Base-by-base conservation (phyloP, 2,888 invertebrate species). In the Phengaris arion region DNA sequence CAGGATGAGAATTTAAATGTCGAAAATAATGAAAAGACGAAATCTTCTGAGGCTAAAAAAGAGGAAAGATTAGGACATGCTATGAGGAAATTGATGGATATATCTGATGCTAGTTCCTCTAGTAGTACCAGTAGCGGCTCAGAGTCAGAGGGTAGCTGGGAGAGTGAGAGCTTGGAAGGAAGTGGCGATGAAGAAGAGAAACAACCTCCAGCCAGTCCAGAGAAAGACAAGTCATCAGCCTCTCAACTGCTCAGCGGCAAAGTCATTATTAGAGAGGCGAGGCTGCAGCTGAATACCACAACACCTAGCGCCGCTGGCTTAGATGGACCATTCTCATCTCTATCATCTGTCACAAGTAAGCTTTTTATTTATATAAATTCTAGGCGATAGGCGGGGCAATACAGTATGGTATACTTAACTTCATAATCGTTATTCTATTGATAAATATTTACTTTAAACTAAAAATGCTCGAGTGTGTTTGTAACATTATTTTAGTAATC, bases 211-310 rank as follows among this genome's bases (percentile, higher is more conserved):
- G 89, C 92, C 69, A 94, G 91, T 80, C 92, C 92, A 74, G 93
- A 92, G 79, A 91, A 91, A 81, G 93, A 93, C 73, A 93, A 93
- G 77, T 82, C 89, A 22, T 84, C 87, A 77, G 86, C 91, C 77
- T 93, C 93, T 68, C 95, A 95, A 80, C 84, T 95, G 68, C 88
- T 94, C 51, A 94, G 95, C 81, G 95, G 96, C 12, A 96, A 96
- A 86, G 95, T 96, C 46, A 95, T 96, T 76, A 94, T 96, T 74
- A 93, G 96, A 78, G 96, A 96, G 86, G 96, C 96, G 10, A 94
- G 96, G 81, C 87, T 96, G 77, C 96, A 96, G 81, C 86, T 96
- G 77, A 95, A 94, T 82, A 88, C 92, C 74, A 87, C 90, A 10
- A 81, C 89, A 80, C 86, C 89, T 81, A 84, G 92, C 79, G 83